These are phyloP conservation scores for Drosophila carrolli DNA, from an alignment of 1,140 invertebrate genomes.

Conservation along the genomic window DNA sequence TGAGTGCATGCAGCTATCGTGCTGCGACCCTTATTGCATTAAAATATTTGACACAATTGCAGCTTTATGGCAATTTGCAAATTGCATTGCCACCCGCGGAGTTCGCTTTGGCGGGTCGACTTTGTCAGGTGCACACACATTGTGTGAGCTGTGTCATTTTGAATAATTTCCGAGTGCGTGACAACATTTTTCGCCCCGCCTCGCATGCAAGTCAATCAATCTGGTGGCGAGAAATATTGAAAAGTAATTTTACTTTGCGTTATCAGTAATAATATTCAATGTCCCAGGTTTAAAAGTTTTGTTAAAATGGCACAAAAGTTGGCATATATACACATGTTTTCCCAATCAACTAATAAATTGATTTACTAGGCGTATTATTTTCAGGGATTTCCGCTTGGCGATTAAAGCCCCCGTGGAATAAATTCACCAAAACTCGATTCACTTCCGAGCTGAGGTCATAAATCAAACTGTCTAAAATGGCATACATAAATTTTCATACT, in stretches of 20 bases:
- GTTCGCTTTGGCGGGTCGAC: slow-evolving; percentile 12
- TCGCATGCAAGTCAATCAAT: slow-evolving; percentile 70
- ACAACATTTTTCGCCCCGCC: slow-evolving; percentile 46
- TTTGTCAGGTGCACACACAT: slow-evolving; percentile 47
- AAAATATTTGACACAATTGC: slow-evolving; percentile 67
- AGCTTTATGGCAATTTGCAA: slow-evolving; percentile 64
- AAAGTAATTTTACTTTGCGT: slow-evolving; percentile 21
- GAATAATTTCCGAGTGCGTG: slow-evolving; percentile 59
- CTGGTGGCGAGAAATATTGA: slow-evolving; percentile 38
- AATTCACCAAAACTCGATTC: slow-evolving; percentile 33
- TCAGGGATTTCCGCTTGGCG: slow-evolving; percentile 5
- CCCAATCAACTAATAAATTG: slow-evolving; percentile 26
- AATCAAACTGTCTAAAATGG: slow-evolving; percentile 79
- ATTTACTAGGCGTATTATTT: slow-evolving; percentile 20
- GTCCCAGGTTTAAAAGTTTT: background rate
- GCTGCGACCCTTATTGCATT: slow-evolving; percentile 65
- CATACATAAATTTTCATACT: slow-evolving; percentile 76
- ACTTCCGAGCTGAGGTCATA: slow-evolving; percentile 47
- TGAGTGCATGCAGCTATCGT: slow-evolving; percentile 25
- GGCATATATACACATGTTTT: no score
- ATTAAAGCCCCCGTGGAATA: slow-evolving; percentile 17
- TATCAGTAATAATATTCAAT: background rate
- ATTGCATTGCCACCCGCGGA: slow-evolving; percentile 52
- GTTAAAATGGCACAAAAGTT: background rate
- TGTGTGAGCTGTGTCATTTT: slow-evolving; percentile 46